A percentile compares a stretch with the other conserved stretches of the same genome.
Conservation (phyloP, 2,888 invertebrate genomes). For the Silvanus unidentatus region DNA sequence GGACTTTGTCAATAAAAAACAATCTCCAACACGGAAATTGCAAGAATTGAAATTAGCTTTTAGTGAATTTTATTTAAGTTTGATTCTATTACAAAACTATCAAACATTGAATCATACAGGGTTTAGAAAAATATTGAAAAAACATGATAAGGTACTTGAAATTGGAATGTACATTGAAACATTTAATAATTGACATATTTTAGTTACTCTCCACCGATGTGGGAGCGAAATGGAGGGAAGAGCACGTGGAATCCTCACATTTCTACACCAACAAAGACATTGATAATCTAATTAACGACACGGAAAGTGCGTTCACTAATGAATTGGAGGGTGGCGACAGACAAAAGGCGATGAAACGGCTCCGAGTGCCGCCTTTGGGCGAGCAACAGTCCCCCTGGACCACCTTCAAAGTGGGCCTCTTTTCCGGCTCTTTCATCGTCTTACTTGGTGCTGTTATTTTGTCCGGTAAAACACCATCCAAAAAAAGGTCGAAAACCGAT, state of each 20-base stretch:
- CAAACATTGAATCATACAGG: conserved; percentile 86
- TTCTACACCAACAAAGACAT: conserved; percentile 84
- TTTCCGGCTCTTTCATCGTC: conserved; percentile 75
- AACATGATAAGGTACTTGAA: conserved; percentile 70
- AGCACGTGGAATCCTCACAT: conserved; percentile 73
- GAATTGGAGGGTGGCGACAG: conserved; percentile 74
- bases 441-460: conserved; percentile 65
- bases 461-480: conserved; percentile 52
- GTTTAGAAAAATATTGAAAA: conserved; percentile 84
- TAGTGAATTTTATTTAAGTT: conserved; percentile 82
- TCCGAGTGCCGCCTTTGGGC: conserved; percentile 78
- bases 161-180: too few relatives aligned
- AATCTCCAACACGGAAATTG: conserved; percentile 60
- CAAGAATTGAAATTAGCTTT: conserved; percentile 83
- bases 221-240: conserved; percentile 73
- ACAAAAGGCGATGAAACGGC: conserved; percentile 79
- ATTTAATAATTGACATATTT: background rate
- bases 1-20: conserved; percentile 29
- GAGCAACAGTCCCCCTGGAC: conserved; percentile 79
- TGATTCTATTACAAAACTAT: conserved; percentile 82
- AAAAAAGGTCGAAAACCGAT: background rate
- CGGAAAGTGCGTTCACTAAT: conserved; percentile 64
- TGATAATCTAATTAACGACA: conserved; percentile 74
- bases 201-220: conserved; percentile 52
- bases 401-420: conserved; percentile 78